These are phyloP conservation scores for Biston betularia DNA, from an alignment of 2,888 invertebrate genomes.

Conservation along the genomic window DNA sequence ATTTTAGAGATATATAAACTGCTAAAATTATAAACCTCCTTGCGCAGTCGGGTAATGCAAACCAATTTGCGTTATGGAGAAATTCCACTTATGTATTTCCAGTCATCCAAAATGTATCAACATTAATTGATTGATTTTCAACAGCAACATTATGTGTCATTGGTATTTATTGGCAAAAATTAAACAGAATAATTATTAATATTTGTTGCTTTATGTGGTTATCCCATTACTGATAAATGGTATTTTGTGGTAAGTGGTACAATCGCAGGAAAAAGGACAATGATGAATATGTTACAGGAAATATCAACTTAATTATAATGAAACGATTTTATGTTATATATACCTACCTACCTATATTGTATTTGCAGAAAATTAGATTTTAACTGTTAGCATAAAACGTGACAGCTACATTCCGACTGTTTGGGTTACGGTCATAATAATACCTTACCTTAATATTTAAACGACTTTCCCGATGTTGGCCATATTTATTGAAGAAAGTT, in stretches of 20 bases:
- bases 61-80: no score
- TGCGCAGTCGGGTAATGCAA: no score
- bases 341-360: neutral
- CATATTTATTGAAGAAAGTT: no score
- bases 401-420: slow-evolving; percentile 2
- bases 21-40: no score
- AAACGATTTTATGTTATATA: neutral
- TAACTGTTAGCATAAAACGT: neutral
- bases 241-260: slow-evolving; percentile 1
- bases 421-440: neutral
- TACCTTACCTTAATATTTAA: neutral
- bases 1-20: no score
- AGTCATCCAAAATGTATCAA: neutral
- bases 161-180: neutral
- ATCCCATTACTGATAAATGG: neutral
- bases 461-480: no score
- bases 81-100: no score
- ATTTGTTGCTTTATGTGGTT: neutral
- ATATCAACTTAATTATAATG: neutral
- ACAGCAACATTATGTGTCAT: no score
- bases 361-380: slow-evolving; percentile 1
- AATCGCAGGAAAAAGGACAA: neutral
- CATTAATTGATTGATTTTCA: neutral
- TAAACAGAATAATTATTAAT: neutral
- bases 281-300: neutral